phyloP scores from a whole-genome alignment of 1,140 invertebrate genomes.

The Bombus polaris region DNA sequence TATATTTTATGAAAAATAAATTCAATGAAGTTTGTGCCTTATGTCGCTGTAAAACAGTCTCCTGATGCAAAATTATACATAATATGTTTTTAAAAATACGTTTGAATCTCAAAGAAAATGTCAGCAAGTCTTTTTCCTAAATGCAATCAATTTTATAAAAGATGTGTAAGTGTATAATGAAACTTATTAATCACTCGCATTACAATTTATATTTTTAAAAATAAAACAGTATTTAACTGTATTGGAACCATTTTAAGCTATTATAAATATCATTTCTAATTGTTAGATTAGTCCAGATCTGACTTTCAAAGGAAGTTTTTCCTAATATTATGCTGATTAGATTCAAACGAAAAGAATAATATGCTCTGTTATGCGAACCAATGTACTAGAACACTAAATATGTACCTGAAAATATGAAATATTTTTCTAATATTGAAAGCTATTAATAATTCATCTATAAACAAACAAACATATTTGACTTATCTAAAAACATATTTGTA shows the following conservation, averaged over 20 bases:
- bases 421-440: slow-evolving; percentile 5
- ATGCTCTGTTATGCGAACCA: not conserved
- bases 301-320: not conserved
- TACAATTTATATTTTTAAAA: slow-evolving; percentile 26
- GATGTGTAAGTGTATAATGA: not conserved
- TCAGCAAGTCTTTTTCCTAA: not conserved
- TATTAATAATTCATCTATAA: not conserved
- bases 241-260: not conserved
- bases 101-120: slow-evolving; percentile 39
- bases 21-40: not conserved
- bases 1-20: not conserved
- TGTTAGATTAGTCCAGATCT: not conserved
- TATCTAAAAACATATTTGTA: slow-evolving; percentile 11
- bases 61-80: not conserved
- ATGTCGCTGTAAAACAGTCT: not conserved
- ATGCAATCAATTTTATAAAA: not conserved
- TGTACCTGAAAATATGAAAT: slow-evolving; percentile 11
- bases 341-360: slow-evolving; percentile 4
- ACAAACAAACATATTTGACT: not conserved
- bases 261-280: not conserved
- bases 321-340: not conserved
- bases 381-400: not conserved
- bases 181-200: not conserved
- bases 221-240: not conserved
- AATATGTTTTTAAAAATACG: not conserved